Base-by-base conservation (phyloP, 2,888 invertebrate genomes). In the Drosophila imparisetae region DNA sequence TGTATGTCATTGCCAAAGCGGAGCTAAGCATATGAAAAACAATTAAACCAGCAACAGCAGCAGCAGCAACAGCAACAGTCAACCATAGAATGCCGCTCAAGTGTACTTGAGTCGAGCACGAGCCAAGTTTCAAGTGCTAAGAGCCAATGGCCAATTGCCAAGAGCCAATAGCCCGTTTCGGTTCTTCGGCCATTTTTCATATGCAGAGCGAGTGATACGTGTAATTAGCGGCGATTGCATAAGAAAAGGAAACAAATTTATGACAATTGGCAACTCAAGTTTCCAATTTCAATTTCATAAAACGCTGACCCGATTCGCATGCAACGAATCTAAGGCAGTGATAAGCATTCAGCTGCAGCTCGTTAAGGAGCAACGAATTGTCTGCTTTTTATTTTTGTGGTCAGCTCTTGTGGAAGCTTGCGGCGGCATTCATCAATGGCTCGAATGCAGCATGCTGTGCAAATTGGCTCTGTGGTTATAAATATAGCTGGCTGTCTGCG, bases 1-100 rank as follows among this genome's bases (percentile, higher is more conserved):
- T 82, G 76, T 87, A 71, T 89, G 90, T 90, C 90, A 91, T 91
- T 90, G 90, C 88, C 89, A 89, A 89, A 75, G 68, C 61, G 15
- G 7, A 54, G 57, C 52, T 42, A 36, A 59, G 58, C 36, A 60
- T 53, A 68, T 53, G 59, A 60, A 58, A 86, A 81, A 89, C 89
- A 86, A 89, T 89, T 89, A 89, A 85, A 64, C 50, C 57, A 55
- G 18, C 76, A 72, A 40, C 59, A 21, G 58, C 72, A 72, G 36
- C 59, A 72, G 34, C 59, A 10, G 32, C n/a, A 13, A 1, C 36
- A 30, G 34, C 52, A 15, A 15, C 34, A 45, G 61, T 67, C 24
- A 45, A 59, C 60, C 65, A 72, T 76, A 89, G 87, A 85, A 85
- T 81, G 89, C 72, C 75, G 69, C 50, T 50, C 62, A 29, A 63